Conservation (phyloP, 2,113 vertebrate genomes). For the Hyperopisus bebe region DNA sequence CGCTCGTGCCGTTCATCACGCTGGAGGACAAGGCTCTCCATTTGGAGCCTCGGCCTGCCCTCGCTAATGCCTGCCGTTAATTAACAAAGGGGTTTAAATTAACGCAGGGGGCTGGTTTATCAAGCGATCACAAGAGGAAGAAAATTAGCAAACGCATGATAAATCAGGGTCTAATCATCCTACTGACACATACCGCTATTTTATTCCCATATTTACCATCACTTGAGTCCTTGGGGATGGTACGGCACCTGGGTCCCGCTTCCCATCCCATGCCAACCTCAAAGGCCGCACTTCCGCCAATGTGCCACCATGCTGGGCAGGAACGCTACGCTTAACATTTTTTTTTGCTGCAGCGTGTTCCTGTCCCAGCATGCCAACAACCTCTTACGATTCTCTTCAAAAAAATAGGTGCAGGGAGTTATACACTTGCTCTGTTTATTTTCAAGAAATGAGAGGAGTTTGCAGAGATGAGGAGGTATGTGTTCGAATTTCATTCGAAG, state of each 20-base stretch:
- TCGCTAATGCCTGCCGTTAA: not conserved
- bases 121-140: not conserved
- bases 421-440: not conserved
- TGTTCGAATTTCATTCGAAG: not conserved
- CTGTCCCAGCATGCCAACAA: not conserved
- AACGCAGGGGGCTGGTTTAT: not conserved
- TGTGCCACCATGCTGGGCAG: not conserved
- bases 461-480: not conserved
- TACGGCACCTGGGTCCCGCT: not conserved
- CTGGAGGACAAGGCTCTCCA: not conserved
- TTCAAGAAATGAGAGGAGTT: not conserved
- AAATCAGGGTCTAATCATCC: not conserved
- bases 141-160: not conserved
- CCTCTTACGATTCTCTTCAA: not conserved
- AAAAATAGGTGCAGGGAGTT: not conserved
- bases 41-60: not conserved
- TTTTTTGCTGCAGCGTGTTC: not conserved
- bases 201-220: not conserved
- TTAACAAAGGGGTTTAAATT: conserved; percentile 2
- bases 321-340: not conserved
- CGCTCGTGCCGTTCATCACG: not conserved
- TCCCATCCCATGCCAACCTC: not conserved
- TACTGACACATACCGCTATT: not conserved
- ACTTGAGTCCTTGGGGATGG: not conserved
- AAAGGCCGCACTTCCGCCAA: not conserved